phyloP scores from a whole-genome alignment of 1,140 invertebrate genomes.

The Elymnias hypermnestra region DNA sequence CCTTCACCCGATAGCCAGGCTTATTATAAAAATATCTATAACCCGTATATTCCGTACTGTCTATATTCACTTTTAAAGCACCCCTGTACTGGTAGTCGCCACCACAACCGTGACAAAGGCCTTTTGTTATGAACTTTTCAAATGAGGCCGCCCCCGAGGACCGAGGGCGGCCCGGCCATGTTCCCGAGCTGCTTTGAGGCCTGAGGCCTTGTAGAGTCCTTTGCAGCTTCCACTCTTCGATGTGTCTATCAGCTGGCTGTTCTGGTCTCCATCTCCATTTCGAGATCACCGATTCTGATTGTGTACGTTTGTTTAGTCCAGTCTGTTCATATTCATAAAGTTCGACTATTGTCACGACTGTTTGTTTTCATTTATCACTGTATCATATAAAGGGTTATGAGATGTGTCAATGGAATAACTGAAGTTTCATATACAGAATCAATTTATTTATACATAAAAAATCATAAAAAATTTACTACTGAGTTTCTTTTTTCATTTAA shows the following conservation, averaged over 20 bases:
- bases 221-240: constrained; percentile 69
- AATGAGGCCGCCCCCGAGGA: constrained; percentile 38
- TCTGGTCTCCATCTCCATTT: constrained; percentile 64
- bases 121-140: constrained; percentile 54
- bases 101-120: constrained; percentile 58
- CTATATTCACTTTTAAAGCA: constrained; percentile 57
- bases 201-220: constrained; percentile 38
- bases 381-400: constrained; percentile 21
- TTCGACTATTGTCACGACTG: constrained; percentile 13
- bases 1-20: constrained; percentile 55
- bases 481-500: no score
- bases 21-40: constrained; percentile 56
- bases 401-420: constrained; percentile 44
- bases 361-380: constrained; percentile 21
- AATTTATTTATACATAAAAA: no score
- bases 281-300: constrained; percentile 66
- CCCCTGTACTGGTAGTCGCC: constrained; percentile 63
- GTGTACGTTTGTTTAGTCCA: constrained; percentile 20
- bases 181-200: constrained; percentile 38
- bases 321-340: constrained; percentile 15
- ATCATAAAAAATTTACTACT: no score
- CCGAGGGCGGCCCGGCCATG: constrained; percentile 68
- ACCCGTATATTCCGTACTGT: constrained; percentile 70
- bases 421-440: not conserved
- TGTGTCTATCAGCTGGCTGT: constrained; percentile 52